Percentiles rank a stretch among this genome's conserved stretches.
Evolutionary conservation across 2,797 vertebrate species (phyloP).

Genomic region (Characodon lateralis): DNA sequence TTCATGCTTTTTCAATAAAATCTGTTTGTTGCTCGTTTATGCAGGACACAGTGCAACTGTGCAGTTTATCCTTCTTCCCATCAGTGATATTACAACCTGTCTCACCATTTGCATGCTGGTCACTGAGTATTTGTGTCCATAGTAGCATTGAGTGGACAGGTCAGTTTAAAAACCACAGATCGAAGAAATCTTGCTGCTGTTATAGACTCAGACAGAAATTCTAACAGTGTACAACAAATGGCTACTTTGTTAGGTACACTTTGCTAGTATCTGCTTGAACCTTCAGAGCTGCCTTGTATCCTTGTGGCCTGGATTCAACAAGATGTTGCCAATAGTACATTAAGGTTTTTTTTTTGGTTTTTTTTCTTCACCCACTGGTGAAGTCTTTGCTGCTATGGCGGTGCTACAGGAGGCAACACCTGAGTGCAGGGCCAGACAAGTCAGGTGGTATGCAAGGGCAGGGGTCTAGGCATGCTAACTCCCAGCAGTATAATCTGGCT

Average conservation of each 20-base stretch:
- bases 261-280: neutral
- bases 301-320: neutral
- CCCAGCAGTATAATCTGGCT: too few relatives aligned
- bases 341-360: neutral
- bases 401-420: neutral
- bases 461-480: neutral
- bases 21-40: constrained; percentile 14
- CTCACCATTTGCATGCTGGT: neutral
- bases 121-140: neutral
- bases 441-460: neutral
- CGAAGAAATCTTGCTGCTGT: neutral
- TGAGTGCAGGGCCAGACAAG: neutral
- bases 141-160: neutral
- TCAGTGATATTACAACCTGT: constrained; percentile 2
- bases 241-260: neutral
- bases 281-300: neutral
- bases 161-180: neutral
- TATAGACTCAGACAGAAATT: neutral
- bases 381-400: neutral
- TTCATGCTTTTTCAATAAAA: constrained; percentile 16
- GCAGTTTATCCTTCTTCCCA: constrained; percentile 9
- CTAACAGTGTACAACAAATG: neutral
- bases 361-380: neutral
- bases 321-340: too few relatives aligned
- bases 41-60: constrained; percentile 21